Percentiles rank a stretch among this genome's conserved stretches.
Evolutionary conservation across 2,113 vertebrate genomes (phyloP).

Genomic region (Lates calcarifer): DNA sequence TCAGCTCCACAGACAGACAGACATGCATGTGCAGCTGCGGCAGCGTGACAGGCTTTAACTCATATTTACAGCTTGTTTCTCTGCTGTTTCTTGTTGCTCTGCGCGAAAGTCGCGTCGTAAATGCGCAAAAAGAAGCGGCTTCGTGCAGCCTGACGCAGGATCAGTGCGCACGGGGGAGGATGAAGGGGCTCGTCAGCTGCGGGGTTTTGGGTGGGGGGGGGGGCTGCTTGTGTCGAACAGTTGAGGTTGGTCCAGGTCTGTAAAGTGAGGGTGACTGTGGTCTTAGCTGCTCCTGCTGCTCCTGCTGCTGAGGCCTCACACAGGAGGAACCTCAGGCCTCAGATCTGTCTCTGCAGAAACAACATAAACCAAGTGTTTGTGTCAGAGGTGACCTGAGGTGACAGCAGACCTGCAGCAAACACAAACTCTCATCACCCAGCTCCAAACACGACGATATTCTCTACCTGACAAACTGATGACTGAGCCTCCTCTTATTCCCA

Average conservation of each 20-base stretch:
- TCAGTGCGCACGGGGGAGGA: background rate
- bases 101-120: background rate
- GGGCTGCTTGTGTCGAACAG: background rate
- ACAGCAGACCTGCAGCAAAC: constrained; percentile 34
- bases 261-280: background rate
- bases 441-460: too few relatives aligned
- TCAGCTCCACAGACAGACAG: background rate
- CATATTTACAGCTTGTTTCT: background rate
- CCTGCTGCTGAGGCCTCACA: constrained; percentile 8
- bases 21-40: background rate
- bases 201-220: background rate
- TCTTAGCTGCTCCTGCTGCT: background rate
- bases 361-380: background rate
- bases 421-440: background rate
- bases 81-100: too few relatives aligned
- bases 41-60: background rate
- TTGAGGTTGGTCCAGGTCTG: constrained; percentile 3
- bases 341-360: background rate
- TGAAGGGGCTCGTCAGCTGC: background rate
- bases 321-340: constrained; percentile 31
- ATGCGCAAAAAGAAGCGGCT: background rate
- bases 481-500: too few relatives aligned
- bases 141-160: background rate
- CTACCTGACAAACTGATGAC: background rate
- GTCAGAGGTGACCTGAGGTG: constrained; percentile 74